Evolutionary conservation across 2,797 vertebrate genomes (phyloP).

Genomic region (Sebastes paucispinis): DNA sequence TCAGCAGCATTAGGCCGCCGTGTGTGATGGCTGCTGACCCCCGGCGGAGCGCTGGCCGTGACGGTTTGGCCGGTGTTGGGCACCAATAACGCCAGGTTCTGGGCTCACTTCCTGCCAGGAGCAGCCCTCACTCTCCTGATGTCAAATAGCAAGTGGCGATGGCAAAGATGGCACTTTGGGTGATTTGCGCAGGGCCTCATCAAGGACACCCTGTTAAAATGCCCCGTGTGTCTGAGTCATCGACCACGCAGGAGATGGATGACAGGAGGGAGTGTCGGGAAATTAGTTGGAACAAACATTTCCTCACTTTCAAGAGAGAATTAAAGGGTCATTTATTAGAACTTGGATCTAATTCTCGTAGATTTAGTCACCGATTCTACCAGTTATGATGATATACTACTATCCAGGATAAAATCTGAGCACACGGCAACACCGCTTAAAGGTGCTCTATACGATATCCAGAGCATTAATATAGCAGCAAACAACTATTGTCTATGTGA

Average conservation of each 20-base stretch:
- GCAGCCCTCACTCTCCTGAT: constrained; percentile 75
- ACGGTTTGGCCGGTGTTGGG: constrained; percentile 41
- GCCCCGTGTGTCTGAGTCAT: constrained; percentile 59
- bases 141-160: constrained; percentile 58
- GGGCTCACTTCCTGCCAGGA: constrained; percentile 76
- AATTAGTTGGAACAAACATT: constrained; percentile 57
- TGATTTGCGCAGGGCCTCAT: constrained; percentile 68
- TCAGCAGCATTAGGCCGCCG: constrained; percentile 85
- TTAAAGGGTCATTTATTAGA: background rate
- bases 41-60: constrained; percentile 64
- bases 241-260: constrained; percentile 26
- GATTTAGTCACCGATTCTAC: background rate
- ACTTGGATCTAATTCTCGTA: background rate
- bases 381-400: background rate
- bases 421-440: background rate
- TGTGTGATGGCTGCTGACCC: constrained; percentile 84
- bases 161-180: constrained; percentile 68
- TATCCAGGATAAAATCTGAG: background rate
- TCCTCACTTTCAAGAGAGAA: background rate
- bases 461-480: too few species aligned
- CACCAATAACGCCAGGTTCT: constrained; percentile 58
- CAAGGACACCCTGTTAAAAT: constrained; percentile 69
- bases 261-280: constrained; percentile 3
- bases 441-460: too few species aligned
- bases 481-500: too few species aligned